phyloP scores from a whole-genome alignment of 2,888 invertebrate species.

The Pandemis cinnamomeana region DNA sequence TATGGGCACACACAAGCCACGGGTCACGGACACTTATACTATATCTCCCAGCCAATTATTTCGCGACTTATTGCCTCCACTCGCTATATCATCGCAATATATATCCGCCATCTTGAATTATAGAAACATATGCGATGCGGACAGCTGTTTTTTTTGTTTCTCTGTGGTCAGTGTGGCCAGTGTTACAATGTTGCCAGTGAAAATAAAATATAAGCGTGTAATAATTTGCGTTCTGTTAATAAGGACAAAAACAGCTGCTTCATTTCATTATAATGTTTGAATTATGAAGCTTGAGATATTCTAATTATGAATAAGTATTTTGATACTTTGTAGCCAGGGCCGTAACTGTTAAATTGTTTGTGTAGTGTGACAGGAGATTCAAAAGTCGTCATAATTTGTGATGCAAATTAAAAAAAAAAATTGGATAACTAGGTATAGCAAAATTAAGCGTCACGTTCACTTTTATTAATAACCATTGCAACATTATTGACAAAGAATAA shows the following conservation, averaged over 20 bases:
- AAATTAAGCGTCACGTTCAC: neutral
- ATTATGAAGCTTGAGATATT: neutral
- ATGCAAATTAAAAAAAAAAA: too few relatives aligned
- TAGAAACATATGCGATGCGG: conserved; percentile 1
- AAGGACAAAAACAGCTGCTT: neutral
- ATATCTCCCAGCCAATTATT: conserved; percentile 64
- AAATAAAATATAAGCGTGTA: neutral
- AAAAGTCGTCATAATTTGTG: too few relatives aligned
- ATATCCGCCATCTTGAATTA: conserved; percentile 41
- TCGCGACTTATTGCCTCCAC: conserved; percentile 55
- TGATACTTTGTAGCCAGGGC: neutral
- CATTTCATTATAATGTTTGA: neutral
- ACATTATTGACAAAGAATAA: conserved; percentile 5
- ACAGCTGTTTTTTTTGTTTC: conserved; percentile 5
- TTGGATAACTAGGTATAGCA: neutral
- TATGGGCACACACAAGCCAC: conserved; percentile 34
- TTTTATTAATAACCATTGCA: neutral
- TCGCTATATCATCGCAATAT: conserved; percentile 39
- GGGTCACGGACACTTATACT: conserved; percentile 53
- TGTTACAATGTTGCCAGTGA: neutral
- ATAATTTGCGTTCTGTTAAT: neutral
- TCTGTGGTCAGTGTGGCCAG: conserved; percentile 13
- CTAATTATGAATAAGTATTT: neutral
- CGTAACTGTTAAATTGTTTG: too few relatives aligned
- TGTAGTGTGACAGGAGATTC: too few relatives aligned